Evolutionary conservation across 2,113 vertebrate species (phyloP), one percentile per base, ranked within the genome.

Genomic region (Anseranas semipalmata): DNA sequence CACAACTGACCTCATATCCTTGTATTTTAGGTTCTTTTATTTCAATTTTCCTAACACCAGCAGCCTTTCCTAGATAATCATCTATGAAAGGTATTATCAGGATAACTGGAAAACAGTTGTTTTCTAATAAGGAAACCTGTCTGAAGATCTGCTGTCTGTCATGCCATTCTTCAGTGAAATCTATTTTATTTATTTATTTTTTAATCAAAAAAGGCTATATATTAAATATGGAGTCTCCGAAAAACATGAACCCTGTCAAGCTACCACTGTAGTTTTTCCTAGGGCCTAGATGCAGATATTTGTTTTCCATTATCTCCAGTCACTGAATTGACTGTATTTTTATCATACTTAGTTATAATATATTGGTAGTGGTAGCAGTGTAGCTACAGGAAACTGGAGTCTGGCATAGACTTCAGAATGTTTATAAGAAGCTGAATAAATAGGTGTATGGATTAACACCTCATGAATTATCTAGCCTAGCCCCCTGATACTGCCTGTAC

Each of bases 1-100:
- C 70, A 89, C 50, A 71, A 7, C 66, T 92, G 89, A 79, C 87
- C 81, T 77, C 27, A 5, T n/a, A 93, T n/a, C 39, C 82, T 85
- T 87, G 43, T 71, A 60, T 58, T 53, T 89, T 50, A 53, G 7
- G 32, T 80, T 32, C 78, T 89, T 90, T 91, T 46, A 94, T 93
- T 88, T 87, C 71, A 87, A 37, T 81, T 93, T 94, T 80, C 32
- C 60, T 85, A 85, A 90, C 53, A 79, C 37, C 50, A 85, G 35
- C 1, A 5, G n/a, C 87, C 28, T 28, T 85, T 94, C 95, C 50
- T 35, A 79, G 66, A 66, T 82, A 89, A 87, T 94, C 81, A 79
- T 80, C 82, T 82, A 19, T 79, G 81, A 70, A 91, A 79, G 41
- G 85, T 93, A 48, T 53, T 58, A 20, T 48, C 58, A 91, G 53